Conservation (phyloP, 2,113 vertebrate genomes). For the Cynocephalus volans region DNA sequence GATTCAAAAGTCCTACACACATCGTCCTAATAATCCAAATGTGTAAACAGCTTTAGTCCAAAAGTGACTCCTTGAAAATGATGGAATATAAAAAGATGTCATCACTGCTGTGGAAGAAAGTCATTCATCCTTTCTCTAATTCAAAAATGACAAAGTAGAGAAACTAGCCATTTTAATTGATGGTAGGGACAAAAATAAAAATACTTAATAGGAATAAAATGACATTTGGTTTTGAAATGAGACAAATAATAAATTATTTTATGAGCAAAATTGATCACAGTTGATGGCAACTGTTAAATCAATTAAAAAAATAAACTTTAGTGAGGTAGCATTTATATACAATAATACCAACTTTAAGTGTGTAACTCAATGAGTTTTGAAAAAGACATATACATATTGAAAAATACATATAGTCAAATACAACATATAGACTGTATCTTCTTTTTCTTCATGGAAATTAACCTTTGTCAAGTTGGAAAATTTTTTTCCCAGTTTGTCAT, state of each 20-base stretch:
- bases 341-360: neutral
- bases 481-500: too few relatives aligned
- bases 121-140: neutral
- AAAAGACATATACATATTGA: neutral
- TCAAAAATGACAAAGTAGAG: neutral
- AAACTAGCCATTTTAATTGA: neutral
- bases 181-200: neutral
- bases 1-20: neutral
- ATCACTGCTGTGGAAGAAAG: neutral
- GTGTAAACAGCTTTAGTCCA: neutral
- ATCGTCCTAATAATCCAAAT: slow-evolving; percentile 32
- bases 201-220: neutral
- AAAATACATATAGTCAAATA: neutral
- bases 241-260: neutral
- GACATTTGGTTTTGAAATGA: neutral
- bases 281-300: neutral
- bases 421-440: neutral
- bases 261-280: neutral
- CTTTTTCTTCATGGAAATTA: too few relatives aligned
- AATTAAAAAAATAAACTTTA: neutral
- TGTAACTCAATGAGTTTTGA: neutral
- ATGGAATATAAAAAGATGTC: neutral
- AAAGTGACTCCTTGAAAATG: neutral
- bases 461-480: too few relatives aligned
- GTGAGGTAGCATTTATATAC: neutral